Conservation (phyloP, 1,140 invertebrate genomes). For the Archivesica marissinica region DNA sequence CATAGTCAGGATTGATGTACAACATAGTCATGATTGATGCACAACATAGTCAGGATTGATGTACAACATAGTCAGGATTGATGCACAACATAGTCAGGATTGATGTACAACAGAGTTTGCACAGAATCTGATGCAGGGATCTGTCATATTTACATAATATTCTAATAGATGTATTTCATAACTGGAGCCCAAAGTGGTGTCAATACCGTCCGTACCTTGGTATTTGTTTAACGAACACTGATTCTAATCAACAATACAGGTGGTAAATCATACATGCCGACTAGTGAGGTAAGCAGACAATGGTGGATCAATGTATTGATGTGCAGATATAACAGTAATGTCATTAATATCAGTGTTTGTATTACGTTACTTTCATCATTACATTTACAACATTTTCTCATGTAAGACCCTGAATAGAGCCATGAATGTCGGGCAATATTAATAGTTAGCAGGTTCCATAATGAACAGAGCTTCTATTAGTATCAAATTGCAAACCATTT, state of each 20-base stretch:
- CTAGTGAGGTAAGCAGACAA: not conserved
- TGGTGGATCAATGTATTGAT: not conserved
- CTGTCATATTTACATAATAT: not conserved
- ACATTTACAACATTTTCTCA: too few species aligned
- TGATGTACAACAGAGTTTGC: too few species aligned
- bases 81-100: too few species aligned
- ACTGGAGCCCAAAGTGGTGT: not conserved
- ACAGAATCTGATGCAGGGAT: not conserved
- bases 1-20: too few species aligned
- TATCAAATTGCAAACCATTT: too few species aligned
- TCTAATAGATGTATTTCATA: not conserved
- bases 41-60: too few species aligned
- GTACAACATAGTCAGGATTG: too few species aligned
- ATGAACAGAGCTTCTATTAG: too few species aligned
- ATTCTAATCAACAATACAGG: constrained; percentile 18
- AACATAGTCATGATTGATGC: too few species aligned
- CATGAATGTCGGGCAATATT: not conserved
- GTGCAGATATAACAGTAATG: not conserved
- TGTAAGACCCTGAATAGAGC: not conserved
- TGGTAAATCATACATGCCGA: constrained; percentile 6
- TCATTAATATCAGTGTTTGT: constrained; percentile 6
- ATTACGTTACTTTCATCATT: constrained; percentile 21
- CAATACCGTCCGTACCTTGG: constrained; percentile 15
- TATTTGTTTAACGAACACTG: constrained; percentile 38
- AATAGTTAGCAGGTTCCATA: too few species aligned